Evolutionary conservation across 2,113 vertebrate species (phyloP), one percentile per base, ranked within the genome.

Genomic region (Eptatretus burgeri): DNA sequence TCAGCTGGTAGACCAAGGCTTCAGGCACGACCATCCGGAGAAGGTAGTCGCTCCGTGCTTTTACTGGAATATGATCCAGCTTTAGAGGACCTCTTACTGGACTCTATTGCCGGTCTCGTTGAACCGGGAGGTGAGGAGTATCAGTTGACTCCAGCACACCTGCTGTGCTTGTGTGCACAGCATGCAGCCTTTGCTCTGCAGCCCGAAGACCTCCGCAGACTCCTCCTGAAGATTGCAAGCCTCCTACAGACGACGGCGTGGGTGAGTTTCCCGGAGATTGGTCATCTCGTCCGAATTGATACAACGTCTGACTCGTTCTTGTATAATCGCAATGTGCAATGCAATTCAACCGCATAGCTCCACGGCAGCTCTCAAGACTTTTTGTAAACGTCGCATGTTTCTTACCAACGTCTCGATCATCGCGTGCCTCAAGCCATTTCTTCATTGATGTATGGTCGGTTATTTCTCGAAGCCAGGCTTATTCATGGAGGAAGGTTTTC

Each of bases 231-330:
- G 68, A 78, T 82, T 51, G 83, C 83, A 67, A 79, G 80, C 67
- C 76, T 81, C 27, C 80, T 87, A 68, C 85, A 86, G 71, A 80
- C 80, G 69, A 79, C 81, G 13, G 82, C 84, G 68, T 87, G 84
- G 85, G 85, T 86, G 74, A 80, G 88, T 84, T 51, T 18, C 7
- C 13, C 12, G 49, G 14, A 60, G 65, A 49, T 50, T 5, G 14
- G 19, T 11, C 53, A 7, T 41, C 3, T 41, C 27, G 27, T 41
- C 27, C 3, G n/a, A n/a, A n/a, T n/a, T n/a, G n/a, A n/a, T n/a
- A n/a, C n/a, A n/a, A n/a, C n/a, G n/a, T n/a, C n/a, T n/a, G n/a
- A n/a, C n/a, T 41, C 7, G 27, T 41, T 41, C 27, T 41, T 41
- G 27, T 41, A 5, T 41, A 41, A n/a, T n/a, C n/a, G 27, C 27